phyloP scores from a whole-genome alignment of 2,888 invertebrate species.

The Slavum lentiscoides region DNA sequence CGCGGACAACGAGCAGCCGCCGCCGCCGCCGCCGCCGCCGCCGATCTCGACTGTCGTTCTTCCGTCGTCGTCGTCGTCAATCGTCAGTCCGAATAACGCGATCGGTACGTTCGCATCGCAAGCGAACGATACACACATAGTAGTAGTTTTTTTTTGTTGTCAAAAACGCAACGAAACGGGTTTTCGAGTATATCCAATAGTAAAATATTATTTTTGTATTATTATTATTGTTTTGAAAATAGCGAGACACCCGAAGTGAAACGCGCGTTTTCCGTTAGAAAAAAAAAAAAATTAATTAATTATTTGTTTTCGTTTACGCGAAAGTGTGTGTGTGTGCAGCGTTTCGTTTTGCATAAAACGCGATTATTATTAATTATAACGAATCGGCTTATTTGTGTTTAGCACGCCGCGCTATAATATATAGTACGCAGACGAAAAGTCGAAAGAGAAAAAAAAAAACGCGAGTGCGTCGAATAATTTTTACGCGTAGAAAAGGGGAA shows the following conservation, averaged over 20 bases:
- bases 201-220: too few relatives aligned
- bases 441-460: neutral
- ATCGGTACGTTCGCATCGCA: constrained; percentile 28
- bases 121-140: neutral
- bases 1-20: too few relatives aligned
- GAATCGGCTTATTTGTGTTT: too few relatives aligned
- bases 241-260: neutral
- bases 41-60: constrained; percentile 13
- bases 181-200: neutral
- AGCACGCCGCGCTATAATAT: too few relatives aligned
- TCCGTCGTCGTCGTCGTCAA: neutral
- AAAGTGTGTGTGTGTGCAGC: too few relatives aligned
- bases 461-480: constrained; percentile 19
- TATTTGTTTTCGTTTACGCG: too few relatives aligned
- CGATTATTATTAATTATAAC: too few relatives aligned
- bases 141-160: neutral
- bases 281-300: too few relatives aligned
- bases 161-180: too few relatives aligned
- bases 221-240: constrained; percentile 5
- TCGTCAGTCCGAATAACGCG: constrained; percentile 52
- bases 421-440: neutral
- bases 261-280: too few relatives aligned
- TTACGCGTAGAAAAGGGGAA: neutral
- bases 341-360: too few relatives aligned
- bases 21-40: constrained; percentile 12